phyloP scores from a whole-genome alignment of 2,113 vertebrate genomes.

The Lutjanus erythropterus region DNA sequence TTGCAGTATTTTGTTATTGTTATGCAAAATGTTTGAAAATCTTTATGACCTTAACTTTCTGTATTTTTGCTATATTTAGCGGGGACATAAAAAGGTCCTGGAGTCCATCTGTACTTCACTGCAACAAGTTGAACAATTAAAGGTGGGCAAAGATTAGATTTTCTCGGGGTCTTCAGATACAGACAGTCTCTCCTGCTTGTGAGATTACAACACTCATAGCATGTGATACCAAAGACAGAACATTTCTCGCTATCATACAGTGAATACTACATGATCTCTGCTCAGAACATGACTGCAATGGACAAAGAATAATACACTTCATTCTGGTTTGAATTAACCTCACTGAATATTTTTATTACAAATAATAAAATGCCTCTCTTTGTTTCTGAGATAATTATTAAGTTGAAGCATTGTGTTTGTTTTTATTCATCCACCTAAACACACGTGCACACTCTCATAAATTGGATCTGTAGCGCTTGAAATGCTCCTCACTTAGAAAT shows the following conservation, averaged over 20 bases:
- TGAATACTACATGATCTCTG: neutral
- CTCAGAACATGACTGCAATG: neutral
- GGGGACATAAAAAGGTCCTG: no score
- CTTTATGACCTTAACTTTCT: no score
- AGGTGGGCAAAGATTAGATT: no score
- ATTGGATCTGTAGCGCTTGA: conserved; percentile 15
- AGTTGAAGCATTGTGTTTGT: conserved; percentile 3
- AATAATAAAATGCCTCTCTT: neutral
- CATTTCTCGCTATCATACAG: neutral
- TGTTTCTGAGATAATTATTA: conserved; percentile 14
- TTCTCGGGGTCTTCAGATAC: no score
- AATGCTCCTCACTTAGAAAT: conserved; percentile 32
- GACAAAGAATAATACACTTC: neutral
- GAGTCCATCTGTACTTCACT: neutral
- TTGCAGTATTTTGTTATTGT: no score
- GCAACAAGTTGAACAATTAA: neutral
- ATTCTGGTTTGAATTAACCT: neutral
- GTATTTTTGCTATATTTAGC: no score
- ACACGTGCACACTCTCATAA: neutral
- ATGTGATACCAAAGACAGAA: neutral
- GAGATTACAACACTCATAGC: neutral
- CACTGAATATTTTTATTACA: neutral
- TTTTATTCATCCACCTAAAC: conserved; percentile 2
- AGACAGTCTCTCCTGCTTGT: neutral
- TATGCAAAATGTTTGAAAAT: no score